Conservation (phyloP, 2,888 invertebrate species). For the Pseudoips prasinana region DNA sequence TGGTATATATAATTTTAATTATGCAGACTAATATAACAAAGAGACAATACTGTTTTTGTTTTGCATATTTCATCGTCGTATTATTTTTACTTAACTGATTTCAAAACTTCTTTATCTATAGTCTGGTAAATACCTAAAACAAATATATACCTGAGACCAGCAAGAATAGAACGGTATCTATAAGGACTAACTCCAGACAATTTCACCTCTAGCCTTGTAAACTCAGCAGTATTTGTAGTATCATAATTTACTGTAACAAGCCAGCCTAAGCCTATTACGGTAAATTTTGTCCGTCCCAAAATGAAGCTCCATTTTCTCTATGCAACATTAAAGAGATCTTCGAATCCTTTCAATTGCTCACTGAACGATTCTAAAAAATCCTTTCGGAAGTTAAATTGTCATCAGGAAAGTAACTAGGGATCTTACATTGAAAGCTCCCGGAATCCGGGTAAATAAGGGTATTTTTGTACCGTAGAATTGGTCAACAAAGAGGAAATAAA, state of each 20-base stretch:
- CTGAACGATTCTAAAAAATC: conserved; percentile 15
- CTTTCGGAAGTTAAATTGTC: conserved; percentile 25
- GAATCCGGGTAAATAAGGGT: conserved; percentile 2
- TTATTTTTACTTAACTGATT: too few species aligned
- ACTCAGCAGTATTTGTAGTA: background rate
- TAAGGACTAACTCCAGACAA: too few species aligned
- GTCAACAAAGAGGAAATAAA: too few species aligned
- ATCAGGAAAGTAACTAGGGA: conserved; percentile 13
- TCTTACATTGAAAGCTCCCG: conserved; percentile 5
- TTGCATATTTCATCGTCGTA: too few species aligned
- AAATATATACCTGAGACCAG: too few species aligned
- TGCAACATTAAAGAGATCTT: conserved; percentile 13
- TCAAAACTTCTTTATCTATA: too few species aligned
- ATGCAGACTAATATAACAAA: too few species aligned
- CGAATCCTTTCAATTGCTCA: conserved; percentile 22
- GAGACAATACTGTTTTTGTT: too few species aligned
- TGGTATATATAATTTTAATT: too few species aligned
- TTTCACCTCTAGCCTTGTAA: too few species aligned
- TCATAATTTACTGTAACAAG: conserved; percentile 7
- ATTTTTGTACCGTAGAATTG: background rate
- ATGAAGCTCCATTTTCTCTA: conserved; percentile 1
- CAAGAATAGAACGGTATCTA: too few species aligned
- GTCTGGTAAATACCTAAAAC: too few species aligned
- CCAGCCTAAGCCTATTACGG: conserved; percentile 6
- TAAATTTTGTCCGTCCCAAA: conserved; percentile 1